Percentiles rank a stretch among this genome's conserved stretches.
Evolutionary conservation across 2,888 invertebrate genomes (phyloP).

Genomic region (Epirrhoe alternata): DNA sequence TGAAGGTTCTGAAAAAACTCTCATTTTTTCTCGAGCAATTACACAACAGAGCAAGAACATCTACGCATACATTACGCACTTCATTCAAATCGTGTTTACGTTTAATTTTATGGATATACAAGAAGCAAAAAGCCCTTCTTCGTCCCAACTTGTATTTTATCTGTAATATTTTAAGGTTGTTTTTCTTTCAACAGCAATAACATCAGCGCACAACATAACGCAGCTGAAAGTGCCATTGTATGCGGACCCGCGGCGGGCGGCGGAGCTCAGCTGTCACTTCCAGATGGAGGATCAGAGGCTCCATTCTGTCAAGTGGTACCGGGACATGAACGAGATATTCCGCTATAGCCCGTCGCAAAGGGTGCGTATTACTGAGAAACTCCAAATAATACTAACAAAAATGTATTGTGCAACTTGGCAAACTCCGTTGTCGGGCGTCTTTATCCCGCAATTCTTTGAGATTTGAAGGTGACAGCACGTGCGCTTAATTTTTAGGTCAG

Average conservation of each 20-base stretch:
- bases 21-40: no score
- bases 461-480: no score
- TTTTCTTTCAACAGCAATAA: constrained; percentile 63
- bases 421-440: no score
- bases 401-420: no score
- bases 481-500: no score
- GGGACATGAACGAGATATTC: constrained; percentile 79
- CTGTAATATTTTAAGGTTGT: constrained; percentile 8
- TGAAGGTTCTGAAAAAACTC: no score
- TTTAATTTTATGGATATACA: no score
- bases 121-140: neutral
- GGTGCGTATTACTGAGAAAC: constrained; percentile 53
- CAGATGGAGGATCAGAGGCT: constrained; percentile 77
- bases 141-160: constrained; percentile 6
- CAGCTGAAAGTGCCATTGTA: constrained; percentile 78
- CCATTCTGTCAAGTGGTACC: constrained; percentile 81
- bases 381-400: no score
- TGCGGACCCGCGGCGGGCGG: constrained; percentile 79
- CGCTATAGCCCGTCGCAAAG: constrained; percentile 75
- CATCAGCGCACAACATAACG: constrained; percentile 77
- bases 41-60: no score
- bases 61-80: no score
- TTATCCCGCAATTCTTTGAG: no score
- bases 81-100: no score
- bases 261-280: constrained; percentile 80